Conservation (phyloP, 2,797 vertebrate species). For the Pampus argenteus region DNA sequence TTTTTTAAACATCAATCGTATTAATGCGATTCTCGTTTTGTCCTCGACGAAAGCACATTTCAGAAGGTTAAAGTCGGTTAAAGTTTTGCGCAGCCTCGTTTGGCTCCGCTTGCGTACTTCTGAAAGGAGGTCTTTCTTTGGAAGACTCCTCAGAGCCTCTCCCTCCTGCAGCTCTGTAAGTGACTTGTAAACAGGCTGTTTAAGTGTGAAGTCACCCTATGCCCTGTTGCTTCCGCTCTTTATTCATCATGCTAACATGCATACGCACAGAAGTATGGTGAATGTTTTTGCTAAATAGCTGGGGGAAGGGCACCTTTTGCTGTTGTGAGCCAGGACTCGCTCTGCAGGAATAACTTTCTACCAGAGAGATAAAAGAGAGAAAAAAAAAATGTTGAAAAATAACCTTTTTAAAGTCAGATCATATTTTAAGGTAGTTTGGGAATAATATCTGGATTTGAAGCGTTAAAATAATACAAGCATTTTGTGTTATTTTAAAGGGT, state of each 20-base stretch:
- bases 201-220: slow-evolving; percentile 79
- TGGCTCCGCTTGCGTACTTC: slow-evolving; percentile 33
- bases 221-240: slow-evolving; percentile 76
- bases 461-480: slow-evolving; percentile 9
- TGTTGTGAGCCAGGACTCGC: slow-evolving; percentile 34
- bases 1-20: slow-evolving; percentile 37
- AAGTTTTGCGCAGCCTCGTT: slow-evolving; percentile 21
- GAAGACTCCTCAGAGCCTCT: slow-evolving; percentile 35
- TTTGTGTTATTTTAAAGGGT: no score
- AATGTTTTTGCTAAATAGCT: slow-evolving; percentile 62
- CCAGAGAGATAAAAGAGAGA: neutral
- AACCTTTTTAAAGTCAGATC: neutral
- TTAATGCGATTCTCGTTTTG: slow-evolving; percentile 45
- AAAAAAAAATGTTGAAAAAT: neutral
- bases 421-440: slow-evolving; percentile 13
- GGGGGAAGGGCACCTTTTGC: slow-evolving; percentile 57
- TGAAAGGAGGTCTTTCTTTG: slow-evolving; percentile 54
- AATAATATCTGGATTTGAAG: slow-evolving; percentile 21
- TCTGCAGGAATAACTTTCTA: slow-evolving; percentile 33
- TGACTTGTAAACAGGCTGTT: slow-evolving; percentile 79
- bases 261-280: slow-evolving; percentile 61
- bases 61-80: slow-evolving; percentile 3
- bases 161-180: slow-evolving; percentile 69
- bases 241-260: slow-evolving; percentile 73
- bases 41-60: slow-evolving; percentile 18